Evolutionary conservation across 1,140 invertebrate genomes (phyloP), one percentile per base, ranked within the genome.

Genomic region (Calliopsis andreniformis): DNA sequence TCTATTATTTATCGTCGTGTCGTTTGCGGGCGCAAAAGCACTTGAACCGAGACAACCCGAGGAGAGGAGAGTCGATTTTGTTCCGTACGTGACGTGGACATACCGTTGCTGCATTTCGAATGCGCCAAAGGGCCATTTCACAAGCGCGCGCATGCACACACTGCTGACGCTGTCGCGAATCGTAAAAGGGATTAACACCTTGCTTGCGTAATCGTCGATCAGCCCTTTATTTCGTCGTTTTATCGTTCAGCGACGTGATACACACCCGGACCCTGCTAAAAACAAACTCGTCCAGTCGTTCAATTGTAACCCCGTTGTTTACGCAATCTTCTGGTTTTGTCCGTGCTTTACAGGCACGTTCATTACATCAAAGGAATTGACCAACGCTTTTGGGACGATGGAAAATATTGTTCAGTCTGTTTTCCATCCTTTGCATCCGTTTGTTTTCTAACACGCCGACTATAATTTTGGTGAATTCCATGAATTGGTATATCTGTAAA

Each of bases 1-100:
- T 79, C 87, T 90, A 91, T 91, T 91, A 92, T 92, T 92, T 91
- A 91, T 91, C 84, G 86, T 80, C 59, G 77, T 47, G 66, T 63
- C 79, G 75, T 78, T 83, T 56, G 64, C 80, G 70, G 56, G 70
- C 70, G 69, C 70, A 66, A 73, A 79, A 81, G 77, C 59, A 66
- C 64, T 69, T 66, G 56, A 42, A 59, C 58, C 64, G 68, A 49
- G 78, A 70, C 56, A 55, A 23, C 0, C n/a, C n/a, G 35, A 39
- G 35, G n/a, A n/a, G n/a, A n/a, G n/a, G n/a, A n/a, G n/a, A 16
- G 6, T 12, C n/a, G 28, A 25, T 51, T 51, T 51, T 51, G 49
- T 51, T 51, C 25, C 49, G 20, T 51, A 7, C 20, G 10, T 28
- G 43, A 42, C 20, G 43, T 7, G 2, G 28, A 69, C 25, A 58